Conservation (phyloP, 2,113 vertebrate genomes). For the Gopherus evgoodei region DNA sequence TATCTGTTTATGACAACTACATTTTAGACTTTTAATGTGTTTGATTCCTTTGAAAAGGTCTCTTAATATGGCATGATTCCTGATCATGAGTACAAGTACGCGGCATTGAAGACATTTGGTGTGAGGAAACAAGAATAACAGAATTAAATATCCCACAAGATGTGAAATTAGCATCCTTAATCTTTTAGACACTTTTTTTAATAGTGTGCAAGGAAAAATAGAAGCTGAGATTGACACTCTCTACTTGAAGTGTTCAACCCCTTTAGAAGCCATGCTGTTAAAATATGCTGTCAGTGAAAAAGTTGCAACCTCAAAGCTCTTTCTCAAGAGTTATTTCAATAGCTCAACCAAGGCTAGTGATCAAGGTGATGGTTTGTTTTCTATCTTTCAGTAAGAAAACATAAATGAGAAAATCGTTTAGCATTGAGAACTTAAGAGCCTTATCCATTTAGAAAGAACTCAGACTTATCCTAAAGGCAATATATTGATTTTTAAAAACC, state of each 20-base stretch:
- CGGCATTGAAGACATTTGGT: too few species aligned
- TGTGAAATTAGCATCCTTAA: too few species aligned
- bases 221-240: not conserved
- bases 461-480: not conserved
- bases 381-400: not conserved
- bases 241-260: not conserved
- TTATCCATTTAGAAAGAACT: not conserved
- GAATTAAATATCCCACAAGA: not conserved
- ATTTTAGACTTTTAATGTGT: too few species aligned
- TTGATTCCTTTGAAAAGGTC: too few species aligned
- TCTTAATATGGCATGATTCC: too few species aligned
- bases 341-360: not conserved
- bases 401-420: conserved; percentile 12
- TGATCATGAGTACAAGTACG: too few species aligned
- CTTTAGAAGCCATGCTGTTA: not conserved
- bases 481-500: conserved; percentile 4
- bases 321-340: not conserved
- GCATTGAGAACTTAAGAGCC: not conserved
- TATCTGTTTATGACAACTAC: too few species aligned
- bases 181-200: not conserved
- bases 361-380: conserved; percentile 1
- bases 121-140: not conserved
- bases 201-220: not conserved
- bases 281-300: not conserved
- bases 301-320: not conserved